These are phyloP conservation scores for Aspidiotus destructor DNA, from an alignment of 2,888 invertebrate species.

Conservation along the genomic window DNA sequence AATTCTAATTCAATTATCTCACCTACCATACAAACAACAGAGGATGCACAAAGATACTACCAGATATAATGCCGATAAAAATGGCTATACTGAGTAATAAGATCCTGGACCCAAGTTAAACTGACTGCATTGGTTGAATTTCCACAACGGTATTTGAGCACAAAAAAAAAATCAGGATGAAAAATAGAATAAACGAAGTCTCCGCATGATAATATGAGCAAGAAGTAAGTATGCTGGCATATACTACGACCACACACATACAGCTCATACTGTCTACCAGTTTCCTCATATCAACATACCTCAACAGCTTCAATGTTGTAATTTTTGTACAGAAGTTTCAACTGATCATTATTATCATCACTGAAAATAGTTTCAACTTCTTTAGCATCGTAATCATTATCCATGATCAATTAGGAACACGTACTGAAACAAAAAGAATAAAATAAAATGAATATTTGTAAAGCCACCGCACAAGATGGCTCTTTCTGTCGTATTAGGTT, in stretches of 20 bases:
- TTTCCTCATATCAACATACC: conserved; percentile 36
- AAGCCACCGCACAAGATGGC: too few relatives aligned
- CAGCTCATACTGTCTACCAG: too few relatives aligned
- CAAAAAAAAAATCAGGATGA: conserved; percentile 16
- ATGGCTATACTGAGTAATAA: conserved; percentile 61
- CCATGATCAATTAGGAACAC: conserved; percentile 64
- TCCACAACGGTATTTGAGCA: conserved; percentile 40
- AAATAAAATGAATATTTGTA: too few relatives aligned
- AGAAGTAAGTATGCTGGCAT: too few relatives aligned
- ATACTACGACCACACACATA: too few relatives aligned
- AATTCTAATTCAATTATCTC: conserved; percentile 37
- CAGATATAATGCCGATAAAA: conserved; percentile 58
- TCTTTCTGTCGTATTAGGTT: too few relatives aligned
- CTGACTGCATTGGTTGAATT: conserved; percentile 45
- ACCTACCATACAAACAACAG: conserved; percentile 62
- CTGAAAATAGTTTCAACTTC: conserved; percentile 52
- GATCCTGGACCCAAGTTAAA: conserved; percentile 53
- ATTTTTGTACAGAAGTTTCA: conserved; percentile 54
- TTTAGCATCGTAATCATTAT: conserved; percentile 48
- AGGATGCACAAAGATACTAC: conserved; percentile 56
- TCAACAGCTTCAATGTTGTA: conserved; percentile 49
- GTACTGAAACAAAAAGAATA: conserved; percentile 47
- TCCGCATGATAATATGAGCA: too few relatives aligned
- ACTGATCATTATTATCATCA: conserved; percentile 48
- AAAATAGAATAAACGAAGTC: background rate